Conservation (phyloP, 1,140 invertebrate species). For the Apis laboriosa region DNA sequence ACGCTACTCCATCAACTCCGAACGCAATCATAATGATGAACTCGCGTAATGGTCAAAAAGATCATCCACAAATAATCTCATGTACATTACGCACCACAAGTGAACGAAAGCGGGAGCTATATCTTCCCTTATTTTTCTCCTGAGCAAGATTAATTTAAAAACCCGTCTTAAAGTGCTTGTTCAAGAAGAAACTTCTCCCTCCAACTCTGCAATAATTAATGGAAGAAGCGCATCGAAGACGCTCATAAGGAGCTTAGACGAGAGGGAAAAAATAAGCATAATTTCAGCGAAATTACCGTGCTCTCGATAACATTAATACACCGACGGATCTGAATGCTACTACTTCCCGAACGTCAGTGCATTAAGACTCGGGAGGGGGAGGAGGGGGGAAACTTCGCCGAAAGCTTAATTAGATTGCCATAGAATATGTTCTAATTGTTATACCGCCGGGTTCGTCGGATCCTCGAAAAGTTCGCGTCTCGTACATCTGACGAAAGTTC, state of each 20-base stretch:
- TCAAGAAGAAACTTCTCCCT: no score
- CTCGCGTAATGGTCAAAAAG: no score
- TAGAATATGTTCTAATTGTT: constrained; percentile 27
- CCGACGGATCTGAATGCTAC: not conserved
- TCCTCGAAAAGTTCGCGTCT: constrained; percentile 23
- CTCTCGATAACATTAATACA: constrained; percentile 35
- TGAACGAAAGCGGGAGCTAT: no score
- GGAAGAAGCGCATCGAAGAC: not conserved
- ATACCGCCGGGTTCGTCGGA: constrained; percentile 10
- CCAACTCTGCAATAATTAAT: constrained; percentile 20
- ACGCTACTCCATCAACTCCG: no score
- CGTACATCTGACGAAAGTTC: constrained; percentile 10
- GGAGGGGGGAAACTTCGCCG: constrained; percentile 15
- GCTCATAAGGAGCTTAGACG: constrained; percentile 26
- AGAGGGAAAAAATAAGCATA: constrained; percentile 29
- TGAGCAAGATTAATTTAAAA: no score
- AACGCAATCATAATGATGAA: no score
- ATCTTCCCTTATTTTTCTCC: no score
- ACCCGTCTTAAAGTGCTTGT: not conserved
- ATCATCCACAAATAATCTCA: no score
- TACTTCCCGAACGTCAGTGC: constrained; percentile 19
- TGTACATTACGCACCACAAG: no score
- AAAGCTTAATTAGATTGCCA: constrained; percentile 32
- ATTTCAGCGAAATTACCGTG: constrained; percentile 36
- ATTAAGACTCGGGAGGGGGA: constrained; percentile 9